Evolutionary conservation across 2,113 vertebrate species (phyloP).

Genomic region (Cyanistes caeruleus): DNA sequence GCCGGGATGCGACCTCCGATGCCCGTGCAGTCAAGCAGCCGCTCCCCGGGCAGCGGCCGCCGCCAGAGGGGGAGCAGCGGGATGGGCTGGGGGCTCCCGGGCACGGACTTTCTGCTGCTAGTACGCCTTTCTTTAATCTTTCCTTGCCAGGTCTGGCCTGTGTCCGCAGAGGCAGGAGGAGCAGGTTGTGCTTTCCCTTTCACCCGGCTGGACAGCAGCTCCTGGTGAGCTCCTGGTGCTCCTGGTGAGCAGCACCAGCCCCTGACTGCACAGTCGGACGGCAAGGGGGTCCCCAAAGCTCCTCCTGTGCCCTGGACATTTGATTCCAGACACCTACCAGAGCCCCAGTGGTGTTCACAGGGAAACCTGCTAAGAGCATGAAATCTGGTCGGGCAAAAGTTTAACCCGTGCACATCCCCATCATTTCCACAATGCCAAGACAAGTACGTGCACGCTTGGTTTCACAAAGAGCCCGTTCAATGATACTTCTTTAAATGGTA

Average conservation of each 20-base stretch:
- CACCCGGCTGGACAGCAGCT: background rate
- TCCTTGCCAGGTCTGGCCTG: background rate
- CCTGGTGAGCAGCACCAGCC: background rate
- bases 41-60: background rate
- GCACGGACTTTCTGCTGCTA: background rate
- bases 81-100: background rate
- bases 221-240: background rate
- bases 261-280: rapidly evolving
- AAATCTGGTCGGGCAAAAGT: background rate
- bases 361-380: background rate
- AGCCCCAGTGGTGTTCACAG: background rate
- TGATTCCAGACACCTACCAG: background rate
- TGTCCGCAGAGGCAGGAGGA: background rate
- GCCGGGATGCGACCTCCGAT: rapidly evolving
- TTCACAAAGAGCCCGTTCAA: background rate
- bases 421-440: background rate
- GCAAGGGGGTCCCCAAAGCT: background rate
- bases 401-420: background rate
- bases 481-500: background rate
- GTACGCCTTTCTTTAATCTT: background rate
- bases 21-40: rapidly evolving
- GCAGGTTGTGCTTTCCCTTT: constrained; percentile 18
- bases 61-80: background rate
- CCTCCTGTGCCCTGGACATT: rapidly evolving
- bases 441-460: rapidly evolving